Percentiles rank a stretch among this genome's conserved stretches.
Evolutionary conservation across 2,113 vertebrate genomes (phyloP).

Genomic region (Erythrocercus mccallii): DNA sequence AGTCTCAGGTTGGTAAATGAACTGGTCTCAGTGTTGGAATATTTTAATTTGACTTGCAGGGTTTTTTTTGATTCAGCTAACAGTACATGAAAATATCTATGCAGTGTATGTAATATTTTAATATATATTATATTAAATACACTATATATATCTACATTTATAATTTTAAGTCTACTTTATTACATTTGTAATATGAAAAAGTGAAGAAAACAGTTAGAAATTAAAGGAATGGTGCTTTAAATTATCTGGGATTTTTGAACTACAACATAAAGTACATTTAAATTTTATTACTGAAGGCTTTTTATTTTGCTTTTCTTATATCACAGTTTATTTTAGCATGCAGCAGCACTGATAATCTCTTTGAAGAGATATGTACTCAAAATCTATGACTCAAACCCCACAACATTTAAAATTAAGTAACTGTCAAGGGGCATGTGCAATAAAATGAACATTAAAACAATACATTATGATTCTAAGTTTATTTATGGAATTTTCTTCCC

Average conservation of each 20-base stretch:
- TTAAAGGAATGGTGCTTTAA: not conserved
- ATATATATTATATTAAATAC: not conserved
- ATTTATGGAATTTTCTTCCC: constrained; percentile 4
- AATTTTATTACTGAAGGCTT: not conserved
- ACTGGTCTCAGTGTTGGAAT: not conserved
- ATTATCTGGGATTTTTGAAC: not conserved
- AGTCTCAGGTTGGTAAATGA: not conserved
- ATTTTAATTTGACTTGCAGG: not conserved
- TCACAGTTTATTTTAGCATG: not conserved
- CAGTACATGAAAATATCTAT: not conserved
- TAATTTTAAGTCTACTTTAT: not conserved
- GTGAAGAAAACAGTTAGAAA: not conserved
- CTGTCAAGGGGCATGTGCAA: not conserved
- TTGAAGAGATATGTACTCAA: not conserved
- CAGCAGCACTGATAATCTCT: not conserved
- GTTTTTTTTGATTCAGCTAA: not conserved
- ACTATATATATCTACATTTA: not conserved
- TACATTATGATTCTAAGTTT: not conserved
- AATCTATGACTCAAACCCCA: not conserved
- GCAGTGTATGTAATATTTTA: not conserved
- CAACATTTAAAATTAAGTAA: constrained; percentile 16
- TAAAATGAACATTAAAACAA: not conserved
- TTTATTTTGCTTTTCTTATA: not conserved
- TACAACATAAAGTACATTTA: not conserved
- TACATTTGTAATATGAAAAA: not conserved